Percentiles rank a stretch among this genome's conserved stretches.
Evolutionary conservation across 2,888 invertebrate genomes (phyloP).

Genomic region (Mythimna loreyi): DNA sequence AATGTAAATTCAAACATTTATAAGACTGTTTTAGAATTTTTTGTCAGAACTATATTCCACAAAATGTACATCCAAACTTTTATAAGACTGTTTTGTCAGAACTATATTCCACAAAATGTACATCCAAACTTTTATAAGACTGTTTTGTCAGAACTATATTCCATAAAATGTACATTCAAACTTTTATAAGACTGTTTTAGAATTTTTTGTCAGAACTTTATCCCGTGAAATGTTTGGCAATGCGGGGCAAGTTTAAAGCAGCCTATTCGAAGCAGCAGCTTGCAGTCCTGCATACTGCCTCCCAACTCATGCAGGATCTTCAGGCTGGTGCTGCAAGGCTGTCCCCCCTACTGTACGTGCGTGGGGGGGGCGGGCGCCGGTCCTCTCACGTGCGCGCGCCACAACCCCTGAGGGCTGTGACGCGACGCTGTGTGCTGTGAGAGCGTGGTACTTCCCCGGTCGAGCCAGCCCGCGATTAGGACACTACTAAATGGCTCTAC

Average conservation of each 20-base stretch:
- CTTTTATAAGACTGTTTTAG: too few species aligned
- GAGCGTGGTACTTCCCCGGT: constrained; percentile 55
- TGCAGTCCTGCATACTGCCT: neutral
- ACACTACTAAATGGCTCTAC: constrained; percentile 36
- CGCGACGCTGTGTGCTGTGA: constrained; percentile 20
- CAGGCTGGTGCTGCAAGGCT: neutral
- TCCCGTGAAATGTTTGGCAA: neutral
- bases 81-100: too few species aligned
- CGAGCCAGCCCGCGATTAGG: constrained; percentile 42
- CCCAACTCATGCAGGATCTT: neutral
- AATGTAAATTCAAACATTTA: too few species aligned
- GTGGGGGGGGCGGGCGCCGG: constrained; percentile 42
- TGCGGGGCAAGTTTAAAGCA: neutral
- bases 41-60: too few species aligned
- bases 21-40: too few species aligned
- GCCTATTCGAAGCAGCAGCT: constrained; percentile 7
- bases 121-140: too few species aligned
- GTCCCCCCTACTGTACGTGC: neutral
- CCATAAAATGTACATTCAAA: too few species aligned
- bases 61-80: too few species aligned
- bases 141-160: too few species aligned
- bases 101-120: too few species aligned
- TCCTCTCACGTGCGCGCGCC: constrained; percentile 35
- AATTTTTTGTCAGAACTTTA: too few species aligned
- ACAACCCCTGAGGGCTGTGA: neutral